Conservation (phyloP, 2,888 invertebrate genomes). For the Tachina lurida region DNA sequence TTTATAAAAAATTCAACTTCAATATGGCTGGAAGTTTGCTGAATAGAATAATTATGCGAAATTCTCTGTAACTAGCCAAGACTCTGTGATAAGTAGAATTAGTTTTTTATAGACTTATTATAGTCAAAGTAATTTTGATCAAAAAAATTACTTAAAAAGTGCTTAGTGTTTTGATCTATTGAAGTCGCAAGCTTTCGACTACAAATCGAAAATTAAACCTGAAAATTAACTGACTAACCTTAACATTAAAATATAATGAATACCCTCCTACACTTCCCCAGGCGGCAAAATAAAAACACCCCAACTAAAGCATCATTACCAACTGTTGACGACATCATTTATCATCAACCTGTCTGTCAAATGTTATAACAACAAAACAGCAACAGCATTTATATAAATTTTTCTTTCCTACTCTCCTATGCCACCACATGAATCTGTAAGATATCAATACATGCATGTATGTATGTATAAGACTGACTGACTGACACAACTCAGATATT, state of each 20-base stretch:
- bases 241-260: slow-evolving; percentile 10
- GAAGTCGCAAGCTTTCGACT: neutral
- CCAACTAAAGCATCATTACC: slow-evolving; percentile 62
- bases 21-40: no score
- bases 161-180: no score
- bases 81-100: no score
- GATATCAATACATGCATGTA: slow-evolving; percentile 38
- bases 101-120: no score
- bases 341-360: slow-evolving; percentile 82
- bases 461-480: no score
- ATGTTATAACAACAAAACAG: slow-evolving; percentile 53
- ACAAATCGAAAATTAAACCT: neutral
- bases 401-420: slow-evolving; percentile 6
- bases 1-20: no score
- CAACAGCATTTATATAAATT: slow-evolving; percentile 4
- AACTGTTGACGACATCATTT: slow-evolving; percentile 81
- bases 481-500: slow-evolving; percentile 75
- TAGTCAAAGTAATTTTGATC: no score
- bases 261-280: neutral
- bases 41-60: no score
- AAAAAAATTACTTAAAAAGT: no score
- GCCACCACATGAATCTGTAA: slow-evolving; percentile 54
- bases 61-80: no score
- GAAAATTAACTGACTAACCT: neutral
- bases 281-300: slow-evolving; percentile 26